A percentile compares a stretch with the other conserved stretches of the same genome.
phyloP scores from a whole-genome alignment of 2,888 invertebrate genomes.

The Atrina japonica region DNA sequence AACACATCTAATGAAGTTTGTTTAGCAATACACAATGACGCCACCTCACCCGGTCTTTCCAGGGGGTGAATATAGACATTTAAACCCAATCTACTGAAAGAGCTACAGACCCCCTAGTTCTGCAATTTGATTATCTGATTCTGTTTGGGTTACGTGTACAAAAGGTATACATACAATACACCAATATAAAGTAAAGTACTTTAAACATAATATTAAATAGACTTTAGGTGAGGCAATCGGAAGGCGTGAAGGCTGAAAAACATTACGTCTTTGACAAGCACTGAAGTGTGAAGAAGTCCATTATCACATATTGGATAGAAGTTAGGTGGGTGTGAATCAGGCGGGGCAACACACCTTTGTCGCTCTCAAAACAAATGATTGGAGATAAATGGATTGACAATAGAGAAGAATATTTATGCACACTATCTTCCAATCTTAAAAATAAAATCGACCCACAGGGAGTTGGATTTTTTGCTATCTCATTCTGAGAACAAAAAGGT shows the following conservation, averaged over 20 bases:
- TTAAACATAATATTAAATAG: slow-evolving; percentile 24
- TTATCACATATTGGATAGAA: slow-evolving; percentile 19
- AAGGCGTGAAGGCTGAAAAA: slow-evolving; percentile 30
- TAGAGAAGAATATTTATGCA: too few relatives aligned
- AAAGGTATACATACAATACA: slow-evolving; percentile 22
- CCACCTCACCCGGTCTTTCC: slow-evolving; percentile 22
- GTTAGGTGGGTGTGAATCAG: slow-evolving; percentile 32
- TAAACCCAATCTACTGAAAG: slow-evolving; percentile 14
- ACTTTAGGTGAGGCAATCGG: slow-evolving; percentile 21
- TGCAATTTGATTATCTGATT: slow-evolving; percentile 22
- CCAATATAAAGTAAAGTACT: slow-evolving; percentile 20
- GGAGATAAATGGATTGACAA: too few relatives aligned
- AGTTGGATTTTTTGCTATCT: slow-evolving; percentile 10
- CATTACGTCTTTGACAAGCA: slow-evolving; percentile 15
- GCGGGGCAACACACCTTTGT: slow-evolving; percentile 29
- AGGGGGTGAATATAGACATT: slow-evolving; percentile 25
- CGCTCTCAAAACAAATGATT: too few relatives aligned
- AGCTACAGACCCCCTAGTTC: slow-evolving; percentile 29
- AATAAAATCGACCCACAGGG: slow-evolving; percentile 12
- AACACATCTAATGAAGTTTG: too few relatives aligned
- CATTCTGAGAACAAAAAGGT: not conserved
- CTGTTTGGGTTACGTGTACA: not conserved
- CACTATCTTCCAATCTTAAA: too few relatives aligned
- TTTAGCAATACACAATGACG: not conserved
- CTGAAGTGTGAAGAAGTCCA: slow-evolving; percentile 18